Conservation (phyloP, 2,113 vertebrate species). For the Oreochromis tanganicae region DNA sequence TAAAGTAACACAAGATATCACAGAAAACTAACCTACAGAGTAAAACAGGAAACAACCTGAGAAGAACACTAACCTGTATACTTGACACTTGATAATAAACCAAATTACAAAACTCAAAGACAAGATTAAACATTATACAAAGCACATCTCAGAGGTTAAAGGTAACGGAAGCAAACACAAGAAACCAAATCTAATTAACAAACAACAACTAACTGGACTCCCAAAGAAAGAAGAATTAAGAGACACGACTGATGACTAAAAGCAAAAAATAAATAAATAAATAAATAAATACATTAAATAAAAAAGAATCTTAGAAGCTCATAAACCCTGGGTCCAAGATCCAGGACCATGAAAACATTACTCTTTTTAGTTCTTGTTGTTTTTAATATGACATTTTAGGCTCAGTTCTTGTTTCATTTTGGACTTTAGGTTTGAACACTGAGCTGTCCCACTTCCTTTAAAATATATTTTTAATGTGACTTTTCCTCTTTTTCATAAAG, state of each 20-base stretch:
- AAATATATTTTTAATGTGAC: background rate
- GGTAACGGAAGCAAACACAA: background rate
- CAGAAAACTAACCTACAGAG: background rate
- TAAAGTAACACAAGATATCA: accelerated
- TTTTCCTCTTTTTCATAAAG: background rate
- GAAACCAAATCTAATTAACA: accelerated
- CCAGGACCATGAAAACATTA: background rate
- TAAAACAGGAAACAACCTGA: background rate
- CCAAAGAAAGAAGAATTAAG: background rate
- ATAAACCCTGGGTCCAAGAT: background rate
- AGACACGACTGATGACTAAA: background rate
- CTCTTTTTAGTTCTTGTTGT: background rate
- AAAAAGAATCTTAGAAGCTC: background rate
- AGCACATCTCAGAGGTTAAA: background rate
- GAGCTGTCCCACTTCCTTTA: background rate
- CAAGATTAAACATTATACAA: background rate
- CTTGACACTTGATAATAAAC: background rate
- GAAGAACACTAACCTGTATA: background rate
- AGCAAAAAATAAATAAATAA: background rate
- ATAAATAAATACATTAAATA: background rate
- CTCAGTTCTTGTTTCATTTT: background rate
- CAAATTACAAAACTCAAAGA: background rate
- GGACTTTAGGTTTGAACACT: background rate
- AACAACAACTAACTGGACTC: background rate
- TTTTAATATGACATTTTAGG: background rate